These are phyloP conservation scores for Eptatretus burgeri DNA, from an alignment of 2,113 vertebrate genomes.

Conservation along the genomic window DNA sequence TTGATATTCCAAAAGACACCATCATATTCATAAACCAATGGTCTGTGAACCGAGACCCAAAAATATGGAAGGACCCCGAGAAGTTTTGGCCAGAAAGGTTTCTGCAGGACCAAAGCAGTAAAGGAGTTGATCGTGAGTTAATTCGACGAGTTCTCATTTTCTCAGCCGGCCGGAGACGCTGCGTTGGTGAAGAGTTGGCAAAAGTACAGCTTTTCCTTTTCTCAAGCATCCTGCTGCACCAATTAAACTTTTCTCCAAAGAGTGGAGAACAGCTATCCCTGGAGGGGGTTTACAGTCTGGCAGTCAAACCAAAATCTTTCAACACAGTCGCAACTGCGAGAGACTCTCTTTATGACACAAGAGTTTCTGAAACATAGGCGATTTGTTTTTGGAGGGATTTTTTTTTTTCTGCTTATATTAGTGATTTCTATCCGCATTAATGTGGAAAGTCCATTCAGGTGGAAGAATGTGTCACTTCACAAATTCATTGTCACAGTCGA, in stretches of 20 bases:
- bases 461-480: too few relatives aligned
- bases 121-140: constrained; percentile 21
- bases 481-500: too few relatives aligned
- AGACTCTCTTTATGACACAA: too few relatives aligned
- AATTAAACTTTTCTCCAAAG: constrained; percentile 27
- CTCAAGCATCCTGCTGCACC: constrained; percentile 30
- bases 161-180: constrained; percentile 33
- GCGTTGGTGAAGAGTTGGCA: constrained; percentile 34
- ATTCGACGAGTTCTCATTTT: constrained; percentile 33
- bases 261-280: constrained; percentile 17
- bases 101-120: constrained; percentile 16
- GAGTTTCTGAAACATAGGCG: too few relatives aligned
- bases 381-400: too few relatives aligned
- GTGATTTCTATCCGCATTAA: too few relatives aligned
- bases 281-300: constrained; percentile 26
- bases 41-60: constrained; percentile 39
- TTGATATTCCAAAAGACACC: constrained; percentile 37
- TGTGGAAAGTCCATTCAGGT: too few relatives aligned
- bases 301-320: constrained; percentile 23
- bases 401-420: too few relatives aligned
- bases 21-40: constrained; percentile 54
- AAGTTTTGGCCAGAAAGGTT: constrained; percentile 33
- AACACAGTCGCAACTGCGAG: not conserved
- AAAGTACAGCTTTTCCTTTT: constrained; percentile 38
- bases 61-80: constrained; percentile 33